Base-by-base conservation (phyloP, 2,113 vertebrate species). In the Pimephales promelas region DNA sequence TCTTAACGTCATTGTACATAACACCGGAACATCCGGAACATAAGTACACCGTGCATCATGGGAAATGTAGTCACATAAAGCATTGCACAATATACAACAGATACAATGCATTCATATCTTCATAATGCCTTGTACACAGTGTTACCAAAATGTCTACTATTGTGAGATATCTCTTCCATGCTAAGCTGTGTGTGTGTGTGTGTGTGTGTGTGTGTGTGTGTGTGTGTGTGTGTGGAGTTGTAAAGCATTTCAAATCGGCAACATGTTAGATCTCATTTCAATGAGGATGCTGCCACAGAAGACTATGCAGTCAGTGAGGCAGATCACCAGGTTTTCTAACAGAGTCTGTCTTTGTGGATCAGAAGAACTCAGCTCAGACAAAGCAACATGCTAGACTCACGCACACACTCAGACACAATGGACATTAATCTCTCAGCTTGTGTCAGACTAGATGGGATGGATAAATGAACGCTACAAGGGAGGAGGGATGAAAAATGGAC, bases 401-500 rank as follows among this genome's bases (percentile, higher is more conserved):
- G 52, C 68, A 84, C 24, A n/a, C 52, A 81, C 16, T 49, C 54
- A 83, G 36, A 72, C 54, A 83, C 70, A 72, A 62, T 75, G 40
- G 52, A 62, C 54, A 83, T 83, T 79, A 73, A 40, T 28, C 71
- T 83, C 40, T 49, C 56, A 62, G 81, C 28, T 59, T 75, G 56
- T 49, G 10, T 83, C 34, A 31, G 70, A 49, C 70, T 75, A 72
- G 43, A 66, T 24, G 77, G 77, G 61, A 79, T 79, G 43, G 77
- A 79, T 79, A 43, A 79, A 79, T 79, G 77, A 47, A 83, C 49
- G 59, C 45, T 79, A 28, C 61, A 74, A 47, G 77, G 59, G 77
- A 79, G 77, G 77, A 56, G 54, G 62, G 24, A 71, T 71, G 83
- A 74, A 62, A 80, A 85, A 85, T 81, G 40, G 22, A 62, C 52